Evolutionary conservation across 1,140 invertebrate genomes (phyloP).

Genomic region (Zaprionus camerounensis): DNA sequence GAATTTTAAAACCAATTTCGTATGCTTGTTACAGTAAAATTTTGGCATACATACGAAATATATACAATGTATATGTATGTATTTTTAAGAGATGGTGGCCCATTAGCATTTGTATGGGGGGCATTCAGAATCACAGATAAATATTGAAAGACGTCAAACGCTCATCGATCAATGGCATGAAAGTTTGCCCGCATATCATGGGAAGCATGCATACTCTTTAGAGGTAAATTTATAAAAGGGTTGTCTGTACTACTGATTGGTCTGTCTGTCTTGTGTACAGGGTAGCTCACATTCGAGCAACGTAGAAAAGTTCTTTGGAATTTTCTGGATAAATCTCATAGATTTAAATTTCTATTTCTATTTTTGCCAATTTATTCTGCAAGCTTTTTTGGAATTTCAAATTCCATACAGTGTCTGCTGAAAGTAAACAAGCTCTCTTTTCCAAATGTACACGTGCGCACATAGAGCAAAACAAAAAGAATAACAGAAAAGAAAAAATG

Average conservation of each 20-base stretch:
- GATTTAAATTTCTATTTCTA: slow-evolving; percentile 34
- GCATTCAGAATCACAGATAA: slow-evolving; percentile 3
- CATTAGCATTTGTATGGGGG: slow-evolving; percentile 38
- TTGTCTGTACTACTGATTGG: not conserved
- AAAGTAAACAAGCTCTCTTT: slow-evolving; percentile 46
- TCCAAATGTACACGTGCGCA: slow-evolving; percentile 30
- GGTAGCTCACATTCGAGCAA: not conserved
- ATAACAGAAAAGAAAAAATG: slow-evolving; percentile 27
- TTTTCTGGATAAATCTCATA: slow-evolving; percentile 33
- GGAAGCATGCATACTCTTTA: slow-evolving; percentile 24
- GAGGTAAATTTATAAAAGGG: not conserved
- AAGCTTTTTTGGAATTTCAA: slow-evolving; percentile 39
- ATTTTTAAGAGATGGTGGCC: slow-evolving; percentile 2
- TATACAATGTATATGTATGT: not conserved
- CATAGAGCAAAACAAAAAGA: slow-evolving; percentile 13
- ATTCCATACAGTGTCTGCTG: slow-evolving; percentile 40
- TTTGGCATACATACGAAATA: slow-evolving; percentile 39
- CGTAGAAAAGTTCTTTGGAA: not conserved
- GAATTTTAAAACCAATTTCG: slow-evolving; percentile 46
- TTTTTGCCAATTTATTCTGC: slow-evolving; percentile 23
- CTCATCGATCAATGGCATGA: slow-evolving; percentile 51
- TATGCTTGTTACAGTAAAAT: slow-evolving; percentile 47
- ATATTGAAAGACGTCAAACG: slow-evolving; percentile 48
- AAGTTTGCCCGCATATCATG: slow-evolving; percentile 44
- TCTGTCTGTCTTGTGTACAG: not conserved